Conservation (phyloP, 2,797 vertebrate species). For the Oryzias sinensis region DNA sequence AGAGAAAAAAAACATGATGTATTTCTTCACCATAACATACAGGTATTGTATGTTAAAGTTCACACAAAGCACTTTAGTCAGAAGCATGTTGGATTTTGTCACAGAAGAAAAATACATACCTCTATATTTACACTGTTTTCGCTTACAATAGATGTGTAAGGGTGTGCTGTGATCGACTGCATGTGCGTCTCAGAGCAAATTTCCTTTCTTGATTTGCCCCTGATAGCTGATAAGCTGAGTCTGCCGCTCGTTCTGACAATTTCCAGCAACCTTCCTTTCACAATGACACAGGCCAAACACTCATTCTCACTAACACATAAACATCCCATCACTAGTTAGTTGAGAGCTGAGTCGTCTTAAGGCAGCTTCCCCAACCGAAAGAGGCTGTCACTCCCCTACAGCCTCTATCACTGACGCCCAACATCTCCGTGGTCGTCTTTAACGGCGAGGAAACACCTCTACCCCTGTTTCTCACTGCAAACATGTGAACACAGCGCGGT, state of each 20-base stretch:
- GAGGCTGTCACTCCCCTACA: slow-evolving; percentile 35
- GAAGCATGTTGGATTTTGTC: slow-evolving; percentile 73
- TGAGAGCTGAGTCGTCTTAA: slow-evolving; percentile 92
- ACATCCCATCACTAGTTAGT: slow-evolving; percentile 77
- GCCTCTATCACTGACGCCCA: slow-evolving; percentile 30
- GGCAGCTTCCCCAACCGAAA: slow-evolving; percentile 84
- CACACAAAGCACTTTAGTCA: slow-evolving; percentile 86
- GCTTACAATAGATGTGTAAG: slow-evolving; percentile 35
- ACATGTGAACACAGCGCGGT: slow-evolving; percentile 77
- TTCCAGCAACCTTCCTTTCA: slow-evolving; percentile 19
- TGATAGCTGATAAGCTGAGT: slow-evolving; percentile 59
- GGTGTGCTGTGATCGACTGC: slow-evolving; percentile 33
- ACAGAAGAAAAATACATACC: slow-evolving; percentile 38
- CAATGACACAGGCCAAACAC: slow-evolving; percentile 44
- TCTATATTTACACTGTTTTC: slow-evolving; percentile 59
- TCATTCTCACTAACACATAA: slow-evolving; percentile 20
- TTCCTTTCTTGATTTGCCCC: slow-evolving; percentile 36
- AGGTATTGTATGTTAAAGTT: slow-evolving; percentile 68
- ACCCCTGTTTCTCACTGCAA: slow-evolving; percentile 55
- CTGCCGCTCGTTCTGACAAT: slow-evolving; percentile 21
- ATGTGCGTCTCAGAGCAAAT: slow-evolving; percentile 25
- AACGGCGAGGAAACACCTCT: slow-evolving; percentile 46
- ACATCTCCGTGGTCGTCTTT: slow-evolving; percentile 24
- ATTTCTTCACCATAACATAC: slow-evolving; percentile 64
- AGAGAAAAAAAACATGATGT: slow-evolving; percentile 36